Evolutionary conservation across 2,797 vertebrate genomes (phyloP).

Genomic region (Phrynocephalus forsythii): DNA sequence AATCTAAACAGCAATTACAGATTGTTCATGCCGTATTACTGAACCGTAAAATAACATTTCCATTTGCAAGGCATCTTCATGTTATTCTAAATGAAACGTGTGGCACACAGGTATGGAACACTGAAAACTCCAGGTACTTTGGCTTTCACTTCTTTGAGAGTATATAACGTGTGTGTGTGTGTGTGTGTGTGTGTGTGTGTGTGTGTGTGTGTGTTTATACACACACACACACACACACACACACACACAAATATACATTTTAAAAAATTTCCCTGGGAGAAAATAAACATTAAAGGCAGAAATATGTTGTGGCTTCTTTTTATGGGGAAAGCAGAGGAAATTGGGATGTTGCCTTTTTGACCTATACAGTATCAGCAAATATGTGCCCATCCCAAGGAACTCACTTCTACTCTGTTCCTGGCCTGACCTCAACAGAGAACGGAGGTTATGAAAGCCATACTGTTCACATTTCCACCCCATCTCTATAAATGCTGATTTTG

Average conservation of each 20-base stretch:
- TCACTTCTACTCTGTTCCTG: conserved; percentile 38
- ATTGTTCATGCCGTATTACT: background rate
- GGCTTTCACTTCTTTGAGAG: conserved; percentile 39
- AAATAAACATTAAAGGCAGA: conserved; percentile 54
- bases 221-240: too few relatives aligned
- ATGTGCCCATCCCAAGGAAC: conserved; percentile 36
- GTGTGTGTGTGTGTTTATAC: too few relatives aligned
- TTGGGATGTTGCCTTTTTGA: conserved; percentile 53
- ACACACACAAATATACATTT: conserved; percentile 24
- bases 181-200: too few relatives aligned
- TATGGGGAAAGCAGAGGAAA: conserved; percentile 49
- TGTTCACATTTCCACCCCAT: conserved; percentile 18
- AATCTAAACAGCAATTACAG: background rate
- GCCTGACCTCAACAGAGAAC: conserved; percentile 25
- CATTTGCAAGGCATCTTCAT: background rate
- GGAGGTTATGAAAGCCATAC: conserved; percentile 20
- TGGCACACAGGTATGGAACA: conserved; percentile 22
- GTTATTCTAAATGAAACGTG: background rate
- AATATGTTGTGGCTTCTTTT: conserved; percentile 55
- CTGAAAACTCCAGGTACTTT: conserved; percentile 5
- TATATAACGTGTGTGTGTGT: background rate
- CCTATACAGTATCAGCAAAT: conserved; percentile 52
- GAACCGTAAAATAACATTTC: background rate
- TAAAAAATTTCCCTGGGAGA: conserved; percentile 57
- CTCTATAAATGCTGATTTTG: conserved; percentile 6